Conservation (phyloP, 2,113 vertebrate genomes). For the Empidonax alnorum region DNA sequence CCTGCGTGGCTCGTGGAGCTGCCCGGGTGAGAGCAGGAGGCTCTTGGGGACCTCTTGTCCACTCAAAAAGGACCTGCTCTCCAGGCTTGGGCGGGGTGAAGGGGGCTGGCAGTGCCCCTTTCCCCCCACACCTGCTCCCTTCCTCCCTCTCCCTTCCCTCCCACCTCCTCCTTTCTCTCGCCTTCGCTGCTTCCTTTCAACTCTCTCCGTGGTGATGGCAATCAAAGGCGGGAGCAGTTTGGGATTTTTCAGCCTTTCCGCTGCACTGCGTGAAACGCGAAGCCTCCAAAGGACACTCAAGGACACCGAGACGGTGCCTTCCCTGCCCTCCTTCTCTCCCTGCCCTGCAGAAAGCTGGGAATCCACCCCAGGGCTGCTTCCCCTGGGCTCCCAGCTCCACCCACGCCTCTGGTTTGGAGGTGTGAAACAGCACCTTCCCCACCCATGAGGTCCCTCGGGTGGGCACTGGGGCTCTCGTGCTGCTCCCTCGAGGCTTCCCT, state of each 20-base stretch:
- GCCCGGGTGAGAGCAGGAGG: fast-evolving
- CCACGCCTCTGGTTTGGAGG: fast-evolving
- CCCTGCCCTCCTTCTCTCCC: not conserved
- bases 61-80: too few species aligned
- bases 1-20: fast-evolving
- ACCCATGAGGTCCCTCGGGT: fast-evolving
- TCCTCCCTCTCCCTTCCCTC: not conserved
- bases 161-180: not conserved
- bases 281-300: constrained; percentile 55
- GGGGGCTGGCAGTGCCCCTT: not conserved
- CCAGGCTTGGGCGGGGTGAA: not conserved
- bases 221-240: constrained; percentile 18
- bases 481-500: not conserved
- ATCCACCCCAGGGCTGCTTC: not conserved
- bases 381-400: not conserved
- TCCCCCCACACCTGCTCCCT: fast-evolving
- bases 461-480: not conserved
- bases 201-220: not conserved
- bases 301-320: not conserved
- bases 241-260: constrained; percentile 27
- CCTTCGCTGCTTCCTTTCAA: not conserved
- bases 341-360: not conserved
- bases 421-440: not conserved
- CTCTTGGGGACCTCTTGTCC: not conserved
- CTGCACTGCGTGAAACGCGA: constrained; percentile 2